Evolutionary conservation across 2,888 invertebrate species (phyloP), one percentile per base, ranked within the genome.

Genomic region (Strigamia transsilvanica): DNA sequence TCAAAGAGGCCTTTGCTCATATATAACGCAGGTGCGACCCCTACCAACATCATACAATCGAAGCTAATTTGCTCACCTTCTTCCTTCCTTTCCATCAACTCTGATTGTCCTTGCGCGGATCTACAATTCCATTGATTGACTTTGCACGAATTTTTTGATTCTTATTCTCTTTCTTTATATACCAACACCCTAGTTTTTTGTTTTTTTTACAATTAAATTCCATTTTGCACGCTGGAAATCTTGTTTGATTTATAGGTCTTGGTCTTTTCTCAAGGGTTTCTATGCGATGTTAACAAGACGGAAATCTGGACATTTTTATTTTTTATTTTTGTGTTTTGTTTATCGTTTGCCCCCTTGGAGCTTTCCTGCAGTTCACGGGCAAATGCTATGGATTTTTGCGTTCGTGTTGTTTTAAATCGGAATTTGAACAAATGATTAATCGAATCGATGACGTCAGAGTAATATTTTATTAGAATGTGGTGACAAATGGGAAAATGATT

Each of bases 1-100:
- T 61, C 61, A 61, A 61, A 61, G 61, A 61, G 61, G 61, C 61
- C 61, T 61, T 61, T 61, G 61, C 61, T 61, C 61, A 61, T 61
- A 61, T 61, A 61, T 61, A 61, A 61, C 61, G 61, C 61, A 61
- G 61, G 61, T 61, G 61, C 61, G 61, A 61, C 61, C 61, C 61
- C 61, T 61, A 61, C 61, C 61, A 61, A 61, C 61, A 61, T 61
- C 61, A 61, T 61, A 61, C 61, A 61, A 61, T 61, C 61, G 61
- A 61, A 61, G 61, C 61, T 61, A 61, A 61, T 61, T 61, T 61
- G 61, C 61, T 61, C 61, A 61, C 61, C 61, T 61, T 61, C 61
- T 61, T 61, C 61, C 61, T 61, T 61, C 61, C 61, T 61, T 61
- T 61, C 61, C 61, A 61, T 61, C 61, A 61, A 61, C 61, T 61